These are phyloP conservation scores for Thymelicus sylvestris DNA, from an alignment of 2,888 invertebrate species.

Conservation along the genomic window DNA sequence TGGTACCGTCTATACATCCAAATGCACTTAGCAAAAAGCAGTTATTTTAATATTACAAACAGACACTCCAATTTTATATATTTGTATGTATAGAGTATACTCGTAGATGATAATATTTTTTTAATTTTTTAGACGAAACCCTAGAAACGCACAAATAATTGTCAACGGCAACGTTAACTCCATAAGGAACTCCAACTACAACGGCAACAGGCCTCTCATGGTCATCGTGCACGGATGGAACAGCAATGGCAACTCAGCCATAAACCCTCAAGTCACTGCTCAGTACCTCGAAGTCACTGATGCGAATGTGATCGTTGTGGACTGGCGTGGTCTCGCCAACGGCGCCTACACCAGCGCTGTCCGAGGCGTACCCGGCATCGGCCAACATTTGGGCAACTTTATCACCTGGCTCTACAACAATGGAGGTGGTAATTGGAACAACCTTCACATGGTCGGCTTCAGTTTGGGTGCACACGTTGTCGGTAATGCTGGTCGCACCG, in stretches of 20 bases:
- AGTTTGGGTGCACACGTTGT: no score
- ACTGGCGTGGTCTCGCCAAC: slow-evolving; percentile 53
- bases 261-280: slow-evolving; percentile 48
- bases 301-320: slow-evolving; percentile 55
- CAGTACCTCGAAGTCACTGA: slow-evolving; percentile 48
- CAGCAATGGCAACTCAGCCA: slow-evolving; percentile 46
- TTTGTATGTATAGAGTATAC: no score
- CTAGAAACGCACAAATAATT: slow-evolving; percentile 47
- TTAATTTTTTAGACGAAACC: slow-evolving; percentile 47
- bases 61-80: no score
- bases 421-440: no score
- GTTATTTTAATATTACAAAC: no score
- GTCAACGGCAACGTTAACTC: slow-evolving; percentile 48
- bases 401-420: no score
- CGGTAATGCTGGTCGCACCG: no score
- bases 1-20: no score
- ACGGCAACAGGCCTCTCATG: slow-evolving; percentile 45
- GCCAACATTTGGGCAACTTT: slow-evolving; percentile 53
- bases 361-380: slow-evolving; percentile 51
- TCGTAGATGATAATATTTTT: no score
- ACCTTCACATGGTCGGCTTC: no score
- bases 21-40: no score
- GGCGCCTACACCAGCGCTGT: slow-evolving; percentile 51
- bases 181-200: slow-evolving; percentile 51
- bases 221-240: slow-evolving; percentile 57